Percentiles rank a stretch among this genome's conserved stretches.
Conservation (phyloP, 2,113 vertebrate species). For the Tragelaphus strepsiceros region DNA sequence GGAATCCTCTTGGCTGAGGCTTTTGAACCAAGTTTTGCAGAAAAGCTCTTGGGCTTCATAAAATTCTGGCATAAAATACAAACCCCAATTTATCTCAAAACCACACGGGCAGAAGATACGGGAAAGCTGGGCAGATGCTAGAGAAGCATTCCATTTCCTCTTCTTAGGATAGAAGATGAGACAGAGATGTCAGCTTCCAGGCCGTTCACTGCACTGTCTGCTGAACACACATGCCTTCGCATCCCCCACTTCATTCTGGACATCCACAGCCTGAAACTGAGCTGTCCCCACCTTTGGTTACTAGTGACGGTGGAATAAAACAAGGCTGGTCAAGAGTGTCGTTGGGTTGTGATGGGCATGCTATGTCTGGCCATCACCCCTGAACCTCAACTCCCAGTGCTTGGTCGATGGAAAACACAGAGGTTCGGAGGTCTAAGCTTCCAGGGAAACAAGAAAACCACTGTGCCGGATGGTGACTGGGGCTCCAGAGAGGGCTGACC, state of each 20-base stretch:
- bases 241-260: fast-evolving
- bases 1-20: not conserved
- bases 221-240: fast-evolving
- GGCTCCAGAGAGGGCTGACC: not conserved
- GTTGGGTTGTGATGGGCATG: not conserved
- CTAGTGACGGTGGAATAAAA: fast-evolving
- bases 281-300: not conserved
- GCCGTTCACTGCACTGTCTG: fast-evolving
- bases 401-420: not conserved
- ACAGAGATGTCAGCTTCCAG: fast-evolving
- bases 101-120: not conserved
- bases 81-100: not conserved
- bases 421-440: not conserved
- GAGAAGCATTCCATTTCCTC: not conserved
- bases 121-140: not conserved
- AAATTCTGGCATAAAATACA: not conserved
- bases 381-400: fast-evolving
- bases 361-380: fast-evolving
- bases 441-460: not conserved
- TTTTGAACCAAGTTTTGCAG: not conserved
- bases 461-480: fast-evolving
- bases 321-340: not conserved
- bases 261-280: fast-evolving
- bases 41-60: not conserved
- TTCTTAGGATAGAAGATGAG: fast-evolving